phyloP scores from a whole-genome alignment of 1,140 invertebrate genomes.

The Prorops nasuta region DNA sequence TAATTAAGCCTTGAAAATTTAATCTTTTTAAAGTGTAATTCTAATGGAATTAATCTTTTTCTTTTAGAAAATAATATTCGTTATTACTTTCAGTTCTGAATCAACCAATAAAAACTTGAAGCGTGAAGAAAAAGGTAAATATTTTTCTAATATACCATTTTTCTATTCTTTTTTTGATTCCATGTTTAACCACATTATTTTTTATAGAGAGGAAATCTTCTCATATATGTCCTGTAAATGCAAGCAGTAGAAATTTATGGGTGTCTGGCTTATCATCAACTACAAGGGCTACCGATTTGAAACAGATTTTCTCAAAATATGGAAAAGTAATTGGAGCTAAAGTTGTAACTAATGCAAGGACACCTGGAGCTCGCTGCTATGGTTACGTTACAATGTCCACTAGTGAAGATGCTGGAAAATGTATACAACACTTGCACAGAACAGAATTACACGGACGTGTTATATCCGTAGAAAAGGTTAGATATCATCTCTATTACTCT shows the following conservation, averaged over 20 bases:
- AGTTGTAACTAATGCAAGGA: constrained; percentile 91
- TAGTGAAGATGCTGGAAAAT: constrained; percentile 83
- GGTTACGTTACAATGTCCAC: constrained; percentile 93
- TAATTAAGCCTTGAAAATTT: constrained; percentile 40
- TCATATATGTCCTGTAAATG: constrained; percentile 39
- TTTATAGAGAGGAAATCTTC: constrained; percentile 47
- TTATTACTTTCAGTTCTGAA: constrained; percentile 46
- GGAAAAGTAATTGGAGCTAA: constrained; percentile 95
- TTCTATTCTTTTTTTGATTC: neutral
- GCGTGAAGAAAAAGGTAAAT: constrained; percentile 51
- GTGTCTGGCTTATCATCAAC: constrained; percentile 86
- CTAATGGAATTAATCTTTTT: neutral
- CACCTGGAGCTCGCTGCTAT: constrained; percentile 87
- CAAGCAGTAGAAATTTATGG: constrained; percentile 78
- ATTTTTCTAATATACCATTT: neutral
- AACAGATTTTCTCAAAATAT: constrained; percentile 86
- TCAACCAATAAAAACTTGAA: constrained; percentile 45
- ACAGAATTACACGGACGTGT: constrained; percentile 90
- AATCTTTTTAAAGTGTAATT: constrained; percentile 24
- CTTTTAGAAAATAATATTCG: constrained; percentile 12
- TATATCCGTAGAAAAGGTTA: constrained; percentile 88
- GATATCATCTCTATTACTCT: too few species aligned
- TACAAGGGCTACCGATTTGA: constrained; percentile 88
- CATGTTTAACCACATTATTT: constrained; percentile 9
- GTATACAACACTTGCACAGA: constrained; percentile 84